These are phyloP conservation scores for Chelonia mydas DNA, from an alignment of 2,797 vertebrate species.

Conservation along the genomic window DNA sequence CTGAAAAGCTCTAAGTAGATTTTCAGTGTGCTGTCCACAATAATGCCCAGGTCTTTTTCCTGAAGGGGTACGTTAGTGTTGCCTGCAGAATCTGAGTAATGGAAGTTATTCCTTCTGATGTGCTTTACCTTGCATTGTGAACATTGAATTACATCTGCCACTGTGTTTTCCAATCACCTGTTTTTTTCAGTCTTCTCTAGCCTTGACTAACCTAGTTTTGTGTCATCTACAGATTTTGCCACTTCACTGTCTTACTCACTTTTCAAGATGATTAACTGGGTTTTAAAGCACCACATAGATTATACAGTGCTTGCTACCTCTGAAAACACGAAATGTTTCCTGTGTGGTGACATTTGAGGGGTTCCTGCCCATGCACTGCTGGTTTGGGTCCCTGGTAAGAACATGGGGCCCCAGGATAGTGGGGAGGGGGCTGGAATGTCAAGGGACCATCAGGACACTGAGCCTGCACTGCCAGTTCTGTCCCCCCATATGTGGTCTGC, in stretches of 20 bases:
- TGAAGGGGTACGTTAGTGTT: neutral
- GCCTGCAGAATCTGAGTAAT: neutral
- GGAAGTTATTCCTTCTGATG: neutral
- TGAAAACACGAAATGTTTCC: too few relatives aligned
- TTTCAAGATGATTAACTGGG: neutral
- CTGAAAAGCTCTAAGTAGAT: neutral
- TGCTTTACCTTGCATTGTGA: neutral
- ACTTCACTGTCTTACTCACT: rapidly evolving
- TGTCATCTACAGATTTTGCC: neutral
- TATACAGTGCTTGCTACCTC: too few relatives aligned
- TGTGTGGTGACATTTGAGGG: too few relatives aligned
- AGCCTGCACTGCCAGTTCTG: too few relatives aligned
- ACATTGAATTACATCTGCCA: neutral
- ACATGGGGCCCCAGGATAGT: too few relatives aligned
- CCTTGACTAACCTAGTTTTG: neutral
- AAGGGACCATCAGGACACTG: too few relatives aligned
- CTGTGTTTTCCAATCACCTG: neutral
- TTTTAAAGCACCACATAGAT: too few relatives aligned
- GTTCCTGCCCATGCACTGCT: too few relatives aligned
- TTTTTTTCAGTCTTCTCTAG: neutral
- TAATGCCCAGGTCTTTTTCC: neutral
- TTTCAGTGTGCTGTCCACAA: neutral
- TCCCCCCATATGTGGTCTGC: too few relatives aligned
- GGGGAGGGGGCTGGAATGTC: too few relatives aligned
- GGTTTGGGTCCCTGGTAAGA: too few relatives aligned